Conservation (phyloP, 2,113 vertebrate genomes). For the Ramphastos sulfuratus region DNA sequence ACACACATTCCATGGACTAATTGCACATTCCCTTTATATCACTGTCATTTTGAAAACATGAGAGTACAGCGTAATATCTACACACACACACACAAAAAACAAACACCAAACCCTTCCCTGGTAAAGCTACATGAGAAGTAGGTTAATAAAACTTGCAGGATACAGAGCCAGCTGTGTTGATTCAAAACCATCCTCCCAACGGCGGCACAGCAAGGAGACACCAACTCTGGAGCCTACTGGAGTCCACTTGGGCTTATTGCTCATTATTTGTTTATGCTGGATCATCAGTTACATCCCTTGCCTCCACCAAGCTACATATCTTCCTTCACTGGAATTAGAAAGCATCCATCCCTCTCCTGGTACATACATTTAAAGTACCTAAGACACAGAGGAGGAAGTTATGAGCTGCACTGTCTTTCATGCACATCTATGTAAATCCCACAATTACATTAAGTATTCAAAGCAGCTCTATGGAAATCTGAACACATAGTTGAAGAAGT, state of each 20-base stretch:
- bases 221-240: fast-evolving
- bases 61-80: not conserved
- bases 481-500: not conserved
- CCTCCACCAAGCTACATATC: not conserved
- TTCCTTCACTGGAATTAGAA: not conserved
- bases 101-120: not conserved
- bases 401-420: not conserved
- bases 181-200: not conserved
- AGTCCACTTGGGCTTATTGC: not conserved
- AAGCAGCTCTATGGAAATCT: not conserved
- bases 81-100: no score
- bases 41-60: not conserved
- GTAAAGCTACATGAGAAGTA: not conserved
- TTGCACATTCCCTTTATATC: not conserved
- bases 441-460: not conserved
- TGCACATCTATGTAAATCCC: not conserved
- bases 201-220: not conserved
- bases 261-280: not conserved
- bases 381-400: not conserved
- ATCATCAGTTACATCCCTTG: not conserved
- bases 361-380: not conserved
- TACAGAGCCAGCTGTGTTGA: fast-evolving
- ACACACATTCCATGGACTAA: not conserved
- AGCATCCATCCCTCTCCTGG: not conserved
- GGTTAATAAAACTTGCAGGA: not conserved